Evolutionary conservation across 2,888 invertebrate genomes (phyloP).

Genomic region (Imbricaverruca yamaguchii): DNA sequence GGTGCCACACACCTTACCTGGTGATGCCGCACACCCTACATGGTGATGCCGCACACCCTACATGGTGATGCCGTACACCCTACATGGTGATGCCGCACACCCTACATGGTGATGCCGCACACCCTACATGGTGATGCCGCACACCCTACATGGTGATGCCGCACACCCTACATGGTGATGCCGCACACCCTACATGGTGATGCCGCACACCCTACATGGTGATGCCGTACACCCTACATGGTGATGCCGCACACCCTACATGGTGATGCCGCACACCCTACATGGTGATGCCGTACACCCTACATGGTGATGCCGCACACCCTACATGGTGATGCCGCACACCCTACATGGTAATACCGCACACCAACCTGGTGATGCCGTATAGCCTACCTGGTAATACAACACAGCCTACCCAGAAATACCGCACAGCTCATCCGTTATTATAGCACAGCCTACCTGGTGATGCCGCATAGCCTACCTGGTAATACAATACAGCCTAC

Average conservation of each 20-base stretch:
- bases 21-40: too few relatives aligned
- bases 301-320: background rate
- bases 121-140: too few relatives aligned
- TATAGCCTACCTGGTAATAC: conserved; percentile 10
- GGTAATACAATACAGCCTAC: too few relatives aligned
- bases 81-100: background rate
- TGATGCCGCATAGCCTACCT: too few relatives aligned
- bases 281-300: conserved; percentile 8
- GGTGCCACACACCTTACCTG: background rate
- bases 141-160: background rate
- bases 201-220: background rate
- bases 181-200: background rate
- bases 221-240: too few relatives aligned
- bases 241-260: background rate
- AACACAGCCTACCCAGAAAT: too few relatives aligned
- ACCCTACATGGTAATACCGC: too few relatives aligned
- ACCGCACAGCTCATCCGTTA: too few relatives aligned
- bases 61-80: conserved; percentile 8
- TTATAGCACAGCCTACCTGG: too few relatives aligned
- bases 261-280: background rate
- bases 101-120: background rate
- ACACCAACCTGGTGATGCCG: background rate
- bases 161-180: too few relatives aligned
- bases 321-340: background rate
- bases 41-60: background rate